Percentiles rank a stretch among this genome's conserved stretches.
phyloP scores from a whole-genome alignment of 2,888 invertebrate species.

The Sphecodes monilicornis region DNA sequence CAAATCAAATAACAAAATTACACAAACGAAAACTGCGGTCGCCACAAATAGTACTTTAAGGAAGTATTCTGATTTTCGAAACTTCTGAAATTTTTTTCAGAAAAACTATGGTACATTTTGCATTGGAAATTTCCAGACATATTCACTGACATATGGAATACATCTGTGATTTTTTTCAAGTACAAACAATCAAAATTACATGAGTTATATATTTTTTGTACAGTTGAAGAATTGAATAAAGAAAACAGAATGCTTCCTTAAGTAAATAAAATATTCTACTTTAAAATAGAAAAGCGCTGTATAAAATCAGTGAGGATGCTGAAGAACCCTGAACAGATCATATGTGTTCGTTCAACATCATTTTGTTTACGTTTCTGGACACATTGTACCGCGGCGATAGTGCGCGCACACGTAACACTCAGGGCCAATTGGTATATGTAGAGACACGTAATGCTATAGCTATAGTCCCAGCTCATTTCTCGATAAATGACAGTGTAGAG shows the following conservation, averaged over 20 bases:
- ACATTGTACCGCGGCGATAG: not conserved
- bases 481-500: conserved; percentile 40
- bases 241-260: too few species aligned
- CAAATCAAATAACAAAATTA: not conserved
- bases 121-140: not conserved
- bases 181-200: not conserved
- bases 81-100: too few species aligned
- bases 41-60: too few species aligned
- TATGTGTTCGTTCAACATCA: not conserved
- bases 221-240: too few species aligned
- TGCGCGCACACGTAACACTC: not conserved
- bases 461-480: too few species aligned
- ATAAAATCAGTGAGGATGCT: not conserved
- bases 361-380: not conserved
- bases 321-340: not conserved
- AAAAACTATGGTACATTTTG: too few species aligned
- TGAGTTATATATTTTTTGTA: too few species aligned
- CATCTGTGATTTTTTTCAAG: not conserved
- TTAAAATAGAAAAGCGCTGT: not conserved
- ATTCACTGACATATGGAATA: not conserved
- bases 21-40: too few species aligned
- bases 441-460: not conserved
- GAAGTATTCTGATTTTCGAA: too few species aligned
- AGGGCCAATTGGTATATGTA: not conserved
- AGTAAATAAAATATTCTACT: too few species aligned